These are phyloP conservation scores for Mesocentrotus franciscanus DNA, from an alignment of 53 echinoderm and acorn worm genomes.

Conservation along the genomic window DNA sequence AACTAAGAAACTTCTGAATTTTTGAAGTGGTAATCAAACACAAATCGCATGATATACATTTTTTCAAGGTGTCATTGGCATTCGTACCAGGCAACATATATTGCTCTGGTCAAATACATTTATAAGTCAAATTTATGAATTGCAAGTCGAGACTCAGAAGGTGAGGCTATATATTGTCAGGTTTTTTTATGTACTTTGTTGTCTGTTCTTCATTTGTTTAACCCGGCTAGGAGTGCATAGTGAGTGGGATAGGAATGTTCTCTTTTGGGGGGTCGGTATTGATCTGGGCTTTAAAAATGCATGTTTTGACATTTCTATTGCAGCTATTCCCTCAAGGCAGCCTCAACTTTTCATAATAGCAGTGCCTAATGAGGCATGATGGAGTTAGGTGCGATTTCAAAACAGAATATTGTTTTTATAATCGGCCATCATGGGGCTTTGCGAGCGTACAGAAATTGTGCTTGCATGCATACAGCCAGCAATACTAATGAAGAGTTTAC, in stretches of 20 bases:
- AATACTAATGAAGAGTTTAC: too few relatives aligned
- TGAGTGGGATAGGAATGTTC: slow-evolving; percentile 37
- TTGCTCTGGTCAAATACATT: background rate
- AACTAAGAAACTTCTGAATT: too few relatives aligned
- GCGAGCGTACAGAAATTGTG: background rate
- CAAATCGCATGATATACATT: too few relatives aligned
- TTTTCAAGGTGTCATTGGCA: background rate
- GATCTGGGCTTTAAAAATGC: background rate
- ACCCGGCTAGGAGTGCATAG: slow-evolving; percentile 28
- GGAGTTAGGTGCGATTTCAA: background rate
- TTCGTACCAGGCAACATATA: background rate
- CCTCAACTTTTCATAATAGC: background rate
- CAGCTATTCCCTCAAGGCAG: background rate
- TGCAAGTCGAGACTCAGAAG: background rate
- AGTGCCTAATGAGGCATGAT: slow-evolving; percentile 16
- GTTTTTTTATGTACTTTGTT: background rate
- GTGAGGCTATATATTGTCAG: background rate
- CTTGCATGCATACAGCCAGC: background rate
- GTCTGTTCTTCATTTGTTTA: background rate
- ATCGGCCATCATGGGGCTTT: background rate
- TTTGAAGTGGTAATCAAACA: too few relatives aligned
- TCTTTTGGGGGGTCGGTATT: background rate
- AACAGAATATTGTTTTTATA: slow-evolving; percentile 12
- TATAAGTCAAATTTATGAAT: background rate
- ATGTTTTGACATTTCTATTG: slow-evolving; percentile 9